Evolutionary conservation across 2,888 invertebrate species (phyloP), one percentile per base, ranked within the genome.

Genomic region (Hypsopygia costalis): DNA sequence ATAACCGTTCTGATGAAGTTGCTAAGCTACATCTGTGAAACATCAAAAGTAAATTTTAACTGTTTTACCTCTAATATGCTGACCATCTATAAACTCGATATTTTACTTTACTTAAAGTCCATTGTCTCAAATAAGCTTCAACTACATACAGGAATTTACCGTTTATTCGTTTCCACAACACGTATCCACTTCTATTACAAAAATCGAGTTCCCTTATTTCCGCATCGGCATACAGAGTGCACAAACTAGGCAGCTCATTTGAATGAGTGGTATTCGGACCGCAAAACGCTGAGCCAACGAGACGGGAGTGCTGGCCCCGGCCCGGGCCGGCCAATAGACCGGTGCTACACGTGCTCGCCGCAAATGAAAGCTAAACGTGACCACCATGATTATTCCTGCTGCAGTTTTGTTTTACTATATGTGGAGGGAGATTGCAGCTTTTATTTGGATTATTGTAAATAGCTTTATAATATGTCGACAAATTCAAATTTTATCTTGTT

Each of bases 281-380:
- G 42, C 48, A 46, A 25, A 25, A 60, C 52, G 60, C 60, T 54
- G 67, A 49, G 55, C 53, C 50, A 53, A 57, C 61, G 25, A 64
- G 16, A 63, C 58, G 62, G 59, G 67, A n/a, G n/a, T 44, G 44
- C 51, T 47, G 34, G 7, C 12, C 12, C 2, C 11, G 6, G 12
- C 12, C 8, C 31, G 12, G 35, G 8, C 36, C 39, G 49, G 47
- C 55, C 62, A 55, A 64, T 60, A 2, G 16, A 16, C 16, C 16
- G 16, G 16, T 3, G 16, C 16, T 16, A 3, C 16, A 58, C 49
- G 52, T 56, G 54, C 43, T 34, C 40, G 50, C 61, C 56, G 54
- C 69, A 65, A 68, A 71, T 72, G 68, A 65, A 69, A 69, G 53
- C 53, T 50, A 60, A 46, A 68, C 62, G 68, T 65, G 62, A 58